Evolutionary conservation across 2,888 invertebrate species (phyloP), one percentile per base, ranked within the genome.

Genomic region (Macaria liturata): DNA sequence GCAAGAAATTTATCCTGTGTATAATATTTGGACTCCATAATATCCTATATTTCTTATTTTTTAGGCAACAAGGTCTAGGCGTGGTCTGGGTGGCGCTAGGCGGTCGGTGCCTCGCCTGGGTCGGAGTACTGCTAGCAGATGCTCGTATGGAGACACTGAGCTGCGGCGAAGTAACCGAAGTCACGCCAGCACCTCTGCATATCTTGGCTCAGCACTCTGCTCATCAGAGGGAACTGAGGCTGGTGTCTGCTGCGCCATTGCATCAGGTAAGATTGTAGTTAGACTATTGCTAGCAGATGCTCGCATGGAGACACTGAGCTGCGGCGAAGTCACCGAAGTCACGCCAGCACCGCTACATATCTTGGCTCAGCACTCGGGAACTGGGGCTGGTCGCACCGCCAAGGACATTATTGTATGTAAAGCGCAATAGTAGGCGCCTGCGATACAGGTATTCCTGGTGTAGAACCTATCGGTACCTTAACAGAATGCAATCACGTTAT

Each of bases 1-100:
- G n/a, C n/a, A n/a, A n/a, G n/a, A n/a, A n/a, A n/a, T n/a, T n/a
- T n/a, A n/a, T n/a, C n/a, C 20, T 20, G 2, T 20, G 20, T 20
- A 20, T 20, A 20, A 20, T 20, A 2, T 20, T 20, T 20, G 20
- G 20, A 20, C 2, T 20, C 20, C 20, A 20, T 20, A 20, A 20
- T 20, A 20, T 20, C 2, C 20, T 20, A 20, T 20, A 20, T 37
- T 37, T 6, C 7, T 7, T 37, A 7, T 37, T 37, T 7, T 0
- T 47, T 78, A 95, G 95, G 79, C 96, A 96, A 85, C 97, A 97
- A 87, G 96, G 97, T 39, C 96, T 98, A 67, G 97, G 97, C 53
- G 97, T 97, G 3, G 93, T 98, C 8, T 97, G 97, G 74, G 98
- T 98, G 30, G 98, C 98, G 0, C 93, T 98, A 53, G 97, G 98